These are phyloP conservation scores for Pristionchus fissidentatus DNA, from an alignment of 2,888 invertebrate species.

Conservation along the genomic window DNA sequence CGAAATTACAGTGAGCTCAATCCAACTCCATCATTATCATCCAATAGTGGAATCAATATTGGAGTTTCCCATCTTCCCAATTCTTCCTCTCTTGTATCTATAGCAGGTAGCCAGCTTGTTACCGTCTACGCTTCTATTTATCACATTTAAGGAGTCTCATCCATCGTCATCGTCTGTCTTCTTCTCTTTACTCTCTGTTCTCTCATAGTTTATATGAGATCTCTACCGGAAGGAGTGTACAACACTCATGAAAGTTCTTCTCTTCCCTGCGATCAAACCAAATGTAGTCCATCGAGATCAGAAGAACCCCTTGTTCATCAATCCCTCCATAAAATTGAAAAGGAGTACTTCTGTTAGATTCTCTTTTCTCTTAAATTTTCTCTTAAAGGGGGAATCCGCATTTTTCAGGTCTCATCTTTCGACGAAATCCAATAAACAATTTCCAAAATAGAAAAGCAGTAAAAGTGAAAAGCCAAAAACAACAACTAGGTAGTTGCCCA, in stretches of 20 bases:
- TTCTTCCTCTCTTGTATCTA: conserved; percentile 1
- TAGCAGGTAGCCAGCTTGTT: not conserved
- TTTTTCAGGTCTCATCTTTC: not conserved
- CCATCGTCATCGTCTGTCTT: conserved; percentile 57
- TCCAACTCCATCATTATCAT: not conserved
- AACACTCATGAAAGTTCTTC: conserved; percentile 66
- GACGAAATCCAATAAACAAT: not conserved
- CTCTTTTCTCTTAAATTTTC: not conserved
- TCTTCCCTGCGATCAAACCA: not conserved
- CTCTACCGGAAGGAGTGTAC: conserved; percentile 74
- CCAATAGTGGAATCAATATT: not conserved
- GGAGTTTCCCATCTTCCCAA: not conserved
- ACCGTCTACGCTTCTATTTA: not conserved
- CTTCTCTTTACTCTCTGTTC: conserved; percentile 62
- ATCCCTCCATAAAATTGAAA: conserved; percentile 5
- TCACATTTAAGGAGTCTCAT: conserved; percentile 62
- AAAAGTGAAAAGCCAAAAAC: too few relatives aligned
- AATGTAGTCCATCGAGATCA: conserved; percentile 29
- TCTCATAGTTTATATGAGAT: conserved; percentile 69
- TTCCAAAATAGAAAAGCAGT: too few relatives aligned
- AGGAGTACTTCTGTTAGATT: conserved; percentile 33
- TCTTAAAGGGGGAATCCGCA: too few relatives aligned
- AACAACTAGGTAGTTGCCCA: too few relatives aligned
- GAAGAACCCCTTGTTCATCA: conserved; percentile 21
- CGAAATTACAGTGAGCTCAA: not conserved